A percentile compares a stretch with the other conserved stretches of the same genome.
These are phyloP conservation scores for Anser cygnoides DNA, from an alignment of 2,113 vertebrate species.

Conservation along the genomic window DNA sequence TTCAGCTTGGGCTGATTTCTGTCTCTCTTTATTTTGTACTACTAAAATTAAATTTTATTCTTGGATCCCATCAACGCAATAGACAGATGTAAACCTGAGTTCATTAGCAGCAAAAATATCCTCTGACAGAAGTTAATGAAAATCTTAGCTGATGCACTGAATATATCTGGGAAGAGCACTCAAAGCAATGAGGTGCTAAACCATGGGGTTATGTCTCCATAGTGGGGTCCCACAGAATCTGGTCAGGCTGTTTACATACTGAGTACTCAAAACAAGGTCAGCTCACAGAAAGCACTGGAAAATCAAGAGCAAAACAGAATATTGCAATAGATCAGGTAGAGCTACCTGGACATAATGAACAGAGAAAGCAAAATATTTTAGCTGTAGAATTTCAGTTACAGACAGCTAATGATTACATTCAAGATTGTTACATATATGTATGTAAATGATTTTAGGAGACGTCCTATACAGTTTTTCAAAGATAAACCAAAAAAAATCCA, in stretches of 20 bases:
- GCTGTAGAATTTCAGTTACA: not conserved
- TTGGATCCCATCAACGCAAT: not conserved
- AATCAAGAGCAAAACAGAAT: not conserved
- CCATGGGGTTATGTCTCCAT: not conserved
- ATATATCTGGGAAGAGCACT: not conserved
- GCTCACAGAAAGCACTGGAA: not conserved
- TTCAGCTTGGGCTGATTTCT: slow-evolving; percentile 45
- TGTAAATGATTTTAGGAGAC: not conserved
- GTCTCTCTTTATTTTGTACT: not conserved
- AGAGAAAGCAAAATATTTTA: not conserved
- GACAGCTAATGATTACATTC: not conserved
- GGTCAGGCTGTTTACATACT: not conserved
- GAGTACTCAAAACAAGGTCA: not conserved
- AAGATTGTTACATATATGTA: not conserved
- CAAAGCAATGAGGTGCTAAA: not conserved
- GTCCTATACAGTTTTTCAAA: not conserved
- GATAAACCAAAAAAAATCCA: not conserved
- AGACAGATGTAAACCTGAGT: not conserved
- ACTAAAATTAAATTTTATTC: slow-evolving; percentile 47
- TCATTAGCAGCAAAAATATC: not conserved
- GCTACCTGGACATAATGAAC: not conserved
- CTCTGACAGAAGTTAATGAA: not conserved
- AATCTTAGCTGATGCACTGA: not conserved
- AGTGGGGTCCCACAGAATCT: not conserved
- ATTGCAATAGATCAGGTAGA: not conserved